Conservation (phyloP, 53 echinoderm and acorn worm genomes). For the Glandiceps talaboti region DNA sequence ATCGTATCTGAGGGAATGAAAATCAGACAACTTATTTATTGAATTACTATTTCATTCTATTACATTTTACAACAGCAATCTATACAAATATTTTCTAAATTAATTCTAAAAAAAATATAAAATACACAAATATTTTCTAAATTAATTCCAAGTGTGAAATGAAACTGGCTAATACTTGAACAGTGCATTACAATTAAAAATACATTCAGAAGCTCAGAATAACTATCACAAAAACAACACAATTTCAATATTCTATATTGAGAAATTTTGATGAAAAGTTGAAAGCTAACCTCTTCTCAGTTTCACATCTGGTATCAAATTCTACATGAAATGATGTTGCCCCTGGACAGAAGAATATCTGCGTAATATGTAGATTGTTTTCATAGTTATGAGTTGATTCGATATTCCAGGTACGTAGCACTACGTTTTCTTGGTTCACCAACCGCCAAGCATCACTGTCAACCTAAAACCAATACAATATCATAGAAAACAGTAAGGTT, state of each 20-base stretch:
- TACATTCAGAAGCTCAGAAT: background rate
- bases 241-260: too few relatives aligned
- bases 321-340: slow-evolving; percentile 75
- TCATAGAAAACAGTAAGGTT: too few relatives aligned
- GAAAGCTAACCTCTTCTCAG: slow-evolving; percentile 76
- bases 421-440: slow-evolving; percentile 5
- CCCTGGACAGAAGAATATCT: slow-evolving; percentile 93
- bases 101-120: too few relatives aligned
- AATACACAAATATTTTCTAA: too few relatives aligned
- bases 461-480: slow-evolving; percentile 1
- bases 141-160: too few relatives aligned
- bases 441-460: background rate
- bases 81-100: too few relatives aligned
- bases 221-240: background rate
- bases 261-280: too few relatives aligned
- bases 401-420: slow-evolving; percentile 72
- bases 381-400: slow-evolving; percentile 90
- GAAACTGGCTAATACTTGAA: too few relatives aligned
- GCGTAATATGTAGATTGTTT: slow-evolving; percentile 81
- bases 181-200: too few relatives aligned
- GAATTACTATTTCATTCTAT: too few relatives aligned
- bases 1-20: slow-evolving; percentile 65
- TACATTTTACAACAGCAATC: too few relatives aligned
- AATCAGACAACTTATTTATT: too few relatives aligned
- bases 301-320: slow-evolving; percentile 90